Conservation (phyloP, 2,888 invertebrate genomes). For the Gastrophysa polygoni region DNA sequence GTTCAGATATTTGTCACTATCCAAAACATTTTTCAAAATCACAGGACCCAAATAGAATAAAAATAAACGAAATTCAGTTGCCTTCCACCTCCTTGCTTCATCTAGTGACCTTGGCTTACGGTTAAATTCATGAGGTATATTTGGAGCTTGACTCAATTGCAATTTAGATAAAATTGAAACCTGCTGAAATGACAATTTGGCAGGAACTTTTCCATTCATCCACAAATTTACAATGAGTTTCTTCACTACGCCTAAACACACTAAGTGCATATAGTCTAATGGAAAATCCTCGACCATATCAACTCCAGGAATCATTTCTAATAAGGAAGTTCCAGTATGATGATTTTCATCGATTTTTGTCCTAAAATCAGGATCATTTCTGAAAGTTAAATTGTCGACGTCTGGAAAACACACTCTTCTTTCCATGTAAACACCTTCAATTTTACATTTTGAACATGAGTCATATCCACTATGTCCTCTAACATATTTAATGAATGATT, state of each 20-base stretch:
- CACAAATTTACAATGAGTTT: slow-evolving; percentile 22
- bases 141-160: not conserved
- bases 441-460: slow-evolving; percentile 39
- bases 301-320: slow-evolving; percentile 36
- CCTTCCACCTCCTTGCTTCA: slow-evolving; percentile 22
- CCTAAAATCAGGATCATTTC: slow-evolving; percentile 26
- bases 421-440: slow-evolving; percentile 16
- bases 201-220: slow-evolving; percentile 11
- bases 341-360: slow-evolving; percentile 26
- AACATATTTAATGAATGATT: slow-evolving; percentile 30
- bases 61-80: slow-evolving; percentile 16
- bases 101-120: slow-evolving; percentile 20
- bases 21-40: slow-evolving; percentile 13
- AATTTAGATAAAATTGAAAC: slow-evolving; percentile 6
- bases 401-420: slow-evolving; percentile 31
- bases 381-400: slow-evolving; percentile 9
- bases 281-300: slow-evolving; percentile 38
- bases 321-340: slow-evolving; percentile 29
- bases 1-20: slow-evolving; percentile 14
- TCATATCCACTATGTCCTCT: slow-evolving; percentile 34
- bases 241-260: slow-evolving; percentile 29
- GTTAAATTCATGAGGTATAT: slow-evolving; percentile 17
- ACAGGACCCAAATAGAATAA: slow-evolving; percentile 20
- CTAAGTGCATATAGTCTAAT: slow-evolving; percentile 35
- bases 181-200: slow-evolving; percentile 14